Conservation (phyloP, 1,140 invertebrate genomes). For the Lithobius niger region DNA sequence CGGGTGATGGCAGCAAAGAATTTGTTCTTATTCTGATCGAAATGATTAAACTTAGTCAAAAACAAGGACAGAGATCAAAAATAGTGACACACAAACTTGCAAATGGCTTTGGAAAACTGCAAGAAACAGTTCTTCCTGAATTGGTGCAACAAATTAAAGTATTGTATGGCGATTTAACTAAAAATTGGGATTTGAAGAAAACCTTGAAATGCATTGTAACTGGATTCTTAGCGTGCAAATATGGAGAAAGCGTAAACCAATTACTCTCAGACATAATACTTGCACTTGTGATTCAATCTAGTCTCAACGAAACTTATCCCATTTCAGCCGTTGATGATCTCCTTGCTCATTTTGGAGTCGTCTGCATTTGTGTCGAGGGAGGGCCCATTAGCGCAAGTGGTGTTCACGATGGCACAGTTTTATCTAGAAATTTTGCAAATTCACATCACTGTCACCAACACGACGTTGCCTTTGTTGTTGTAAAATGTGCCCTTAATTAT, state of each 20-base stretch:
- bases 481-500: background rate
- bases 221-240: background rate
- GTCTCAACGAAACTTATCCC: too few relatives aligned
- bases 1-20: slow-evolving; percentile 20
- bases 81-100: background rate
- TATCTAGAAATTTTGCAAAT: background rate
- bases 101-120: background rate
- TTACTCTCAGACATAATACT: too few relatives aligned
- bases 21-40: slow-evolving; percentile 20
- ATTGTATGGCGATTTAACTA: background rate
- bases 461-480: background rate
- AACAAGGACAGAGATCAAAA: background rate
- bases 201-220: background rate
- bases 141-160: too few relatives aligned
- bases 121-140: too few relatives aligned
- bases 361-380: too few relatives aligned
- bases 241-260: too few relatives aligned
- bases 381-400: too few relatives aligned
- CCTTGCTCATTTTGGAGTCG: background rate
- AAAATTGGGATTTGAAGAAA: slow-evolving; percentile 1
- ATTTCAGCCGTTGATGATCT: too few relatives aligned
- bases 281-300: too few relatives aligned
- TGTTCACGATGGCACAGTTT: background rate
- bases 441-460: background rate
- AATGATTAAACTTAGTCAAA: slow-evolving; percentile 6